Base-by-base conservation (phyloP, 2,113 vertebrate genomes). In the Ageneiosus marmoratus region DNA sequence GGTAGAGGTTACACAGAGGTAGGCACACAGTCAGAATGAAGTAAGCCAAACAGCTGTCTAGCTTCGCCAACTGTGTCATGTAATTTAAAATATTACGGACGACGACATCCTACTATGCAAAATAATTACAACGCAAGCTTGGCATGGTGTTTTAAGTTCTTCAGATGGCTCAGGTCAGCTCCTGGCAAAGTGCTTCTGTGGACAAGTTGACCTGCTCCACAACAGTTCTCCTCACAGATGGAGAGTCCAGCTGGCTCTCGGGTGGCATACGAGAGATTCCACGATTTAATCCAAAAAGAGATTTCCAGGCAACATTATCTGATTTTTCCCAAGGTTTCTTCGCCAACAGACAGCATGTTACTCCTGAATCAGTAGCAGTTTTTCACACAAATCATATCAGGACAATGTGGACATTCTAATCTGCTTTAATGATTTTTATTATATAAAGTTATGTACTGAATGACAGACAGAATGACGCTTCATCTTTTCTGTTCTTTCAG, bases 1-100 rank as follows among this genome's bases (percentile, higher is more conserved):
- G 41, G 37, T 27, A 11, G 56, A 79, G 58, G 77, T 62, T 62
- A 79, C 41, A 79, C 56, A 29, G 77, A 63, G 56, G 77, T 78
- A 62, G 58, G n/a, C 56, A 18, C 77, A 62, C 56, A 78, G 77
- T 78, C 77, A 60, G 55, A 46, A 48, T 29, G 24, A 29, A 62
- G 41, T 20, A 62, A 27, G 56, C 56, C 58, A 79, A 46, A 78
- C 74, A 79, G 58, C 77, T 46, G 41, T 5, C 73, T 55, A 13
- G 48, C 72, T 32, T 51, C 51, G 70, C 72, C 72, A 74, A 53
- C 46, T 32, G 48, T 74, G 72, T 74, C 46, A 51, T 73, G 44
- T 50, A 73, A 50, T 73, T 50, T 48, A 7, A 73, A 73, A 48
- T 73, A 48, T 50, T 73, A 50, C n/a, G 11, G 44, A 16, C n/a